A percentile compares a stretch with the other conserved stretches of the same genome.
These are phyloP conservation scores for Chloroceryle amazona DNA, from an alignment of 2,797 vertebrate species.

Conservation along the genomic window DNA sequence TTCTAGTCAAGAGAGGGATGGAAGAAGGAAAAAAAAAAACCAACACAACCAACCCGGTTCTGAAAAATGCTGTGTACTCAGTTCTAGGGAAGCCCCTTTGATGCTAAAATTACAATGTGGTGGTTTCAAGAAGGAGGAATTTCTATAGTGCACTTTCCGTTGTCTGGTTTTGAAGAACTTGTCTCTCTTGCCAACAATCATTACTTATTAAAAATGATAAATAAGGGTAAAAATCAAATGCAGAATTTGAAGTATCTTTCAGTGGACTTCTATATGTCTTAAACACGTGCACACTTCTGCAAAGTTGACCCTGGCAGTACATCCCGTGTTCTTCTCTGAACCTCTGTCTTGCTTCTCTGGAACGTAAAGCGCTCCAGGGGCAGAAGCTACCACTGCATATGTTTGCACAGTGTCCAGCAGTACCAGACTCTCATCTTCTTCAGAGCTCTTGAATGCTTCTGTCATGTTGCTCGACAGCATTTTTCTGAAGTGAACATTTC, in stretches of 20 bases:
- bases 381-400: not conserved
- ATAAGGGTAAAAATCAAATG: not conserved
- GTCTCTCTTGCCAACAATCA: not conserved
- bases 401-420: not conserved
- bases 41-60: not conserved
- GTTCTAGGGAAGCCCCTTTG: not conserved
- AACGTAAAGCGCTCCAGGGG: not conserved
- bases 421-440: not conserved
- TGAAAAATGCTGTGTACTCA: not conserved
- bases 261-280: not conserved
- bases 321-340: not conserved
- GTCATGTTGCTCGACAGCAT: not conserved
- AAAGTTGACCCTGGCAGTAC: not conserved
- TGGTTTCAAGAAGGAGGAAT: not conserved
- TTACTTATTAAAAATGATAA: not conserved
- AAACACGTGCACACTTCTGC: not conserved
- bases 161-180: not conserved
- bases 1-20: not conserved
- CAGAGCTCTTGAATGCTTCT: not conserved
- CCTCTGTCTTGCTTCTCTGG: not conserved
- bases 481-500: not conserved
- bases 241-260: not conserved
- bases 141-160: accelerated
- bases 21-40: not conserved
- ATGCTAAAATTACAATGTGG: not conserved